Conservation (phyloP, 1,140 invertebrate genomes). For the Zaprionus ornatus region DNA sequence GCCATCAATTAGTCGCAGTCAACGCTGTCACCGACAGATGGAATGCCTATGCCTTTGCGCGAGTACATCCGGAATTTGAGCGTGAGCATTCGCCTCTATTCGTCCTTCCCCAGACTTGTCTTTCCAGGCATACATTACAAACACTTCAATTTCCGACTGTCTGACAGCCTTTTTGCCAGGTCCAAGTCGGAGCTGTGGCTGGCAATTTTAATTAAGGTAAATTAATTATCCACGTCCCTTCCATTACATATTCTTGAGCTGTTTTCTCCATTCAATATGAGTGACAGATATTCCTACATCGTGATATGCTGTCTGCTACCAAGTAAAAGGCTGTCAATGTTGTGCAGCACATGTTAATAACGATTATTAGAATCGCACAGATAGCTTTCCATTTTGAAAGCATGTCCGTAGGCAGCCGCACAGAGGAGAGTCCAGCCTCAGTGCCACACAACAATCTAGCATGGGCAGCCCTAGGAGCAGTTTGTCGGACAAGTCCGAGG, state of each 20-base stretch:
- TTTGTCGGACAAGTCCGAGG: too few species aligned
- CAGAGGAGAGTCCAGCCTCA: too few species aligned
- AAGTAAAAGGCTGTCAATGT: background rate
- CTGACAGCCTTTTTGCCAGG: slow-evolving; percentile 16
- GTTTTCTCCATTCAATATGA: background rate
- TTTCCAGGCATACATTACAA: slow-evolving; percentile 60
- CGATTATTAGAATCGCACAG: background rate
- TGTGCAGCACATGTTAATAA: background rate
- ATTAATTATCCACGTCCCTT: slow-evolving; percentile 69
- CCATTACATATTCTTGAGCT: slow-evolving; percentile 15
- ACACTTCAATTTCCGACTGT: slow-evolving; percentile 75
- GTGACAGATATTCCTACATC: background rate
- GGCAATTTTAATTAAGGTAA: slow-evolving; percentile 76
- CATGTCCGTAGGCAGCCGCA: too few species aligned
- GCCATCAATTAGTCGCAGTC: slow-evolving; percentile 67
- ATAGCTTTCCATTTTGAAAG: too few species aligned
- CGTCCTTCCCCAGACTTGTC: background rate
- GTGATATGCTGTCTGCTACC: background rate
- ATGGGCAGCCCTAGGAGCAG: too few species aligned
- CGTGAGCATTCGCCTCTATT: background rate
- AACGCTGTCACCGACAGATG: slow-evolving; percentile 54
- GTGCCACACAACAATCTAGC: too few species aligned
- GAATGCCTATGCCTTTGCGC: slow-evolving; percentile 38
- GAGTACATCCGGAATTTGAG: background rate
- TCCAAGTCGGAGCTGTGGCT: slow-evolving; percentile 16